A percentile compares a stretch with the other conserved stretches of the same genome.
Evolutionary conservation across 2,797 vertebrate species (phyloP).

Genomic region (Chiloscyllium punctatum): DNA sequence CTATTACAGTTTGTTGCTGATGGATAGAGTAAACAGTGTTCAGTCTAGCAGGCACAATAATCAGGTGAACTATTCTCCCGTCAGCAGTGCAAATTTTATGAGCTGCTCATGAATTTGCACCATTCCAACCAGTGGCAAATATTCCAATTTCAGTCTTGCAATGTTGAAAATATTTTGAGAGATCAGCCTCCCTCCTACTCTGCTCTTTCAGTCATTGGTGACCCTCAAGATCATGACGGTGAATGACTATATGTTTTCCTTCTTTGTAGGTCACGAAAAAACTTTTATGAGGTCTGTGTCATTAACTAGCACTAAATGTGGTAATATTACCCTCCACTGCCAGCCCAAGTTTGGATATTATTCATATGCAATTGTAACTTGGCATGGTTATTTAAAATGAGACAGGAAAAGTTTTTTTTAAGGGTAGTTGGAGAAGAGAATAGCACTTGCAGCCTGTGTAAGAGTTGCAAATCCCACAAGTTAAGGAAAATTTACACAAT

Average conservation of each 20-base stretch:
- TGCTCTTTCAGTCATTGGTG: not conserved
- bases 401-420: not conserved
- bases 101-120: not conserved
- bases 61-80: not conserved
- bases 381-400: not conserved
- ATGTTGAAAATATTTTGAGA: not conserved
- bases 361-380: not conserved
- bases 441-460: too few species aligned
- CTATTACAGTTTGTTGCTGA: not conserved
- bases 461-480: too few species aligned
- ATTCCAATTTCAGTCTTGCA: not conserved
- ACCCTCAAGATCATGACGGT: not conserved
- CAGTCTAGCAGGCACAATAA: not conserved
- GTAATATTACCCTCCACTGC: not conserved
- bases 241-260: not conserved
- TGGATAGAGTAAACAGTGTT: not conserved
- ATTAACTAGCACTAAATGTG: not conserved
- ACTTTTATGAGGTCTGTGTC: not conserved
- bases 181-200: not conserved
- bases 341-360: not conserved
- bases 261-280: not conserved
- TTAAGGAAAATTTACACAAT: too few species aligned
- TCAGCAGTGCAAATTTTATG: not conserved
- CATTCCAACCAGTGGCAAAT: not conserved
- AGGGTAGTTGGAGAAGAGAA: not conserved